phyloP scores from a whole-genome alignment of 2,888 invertebrate genomes.

The Amorpha juglandis region DNA sequence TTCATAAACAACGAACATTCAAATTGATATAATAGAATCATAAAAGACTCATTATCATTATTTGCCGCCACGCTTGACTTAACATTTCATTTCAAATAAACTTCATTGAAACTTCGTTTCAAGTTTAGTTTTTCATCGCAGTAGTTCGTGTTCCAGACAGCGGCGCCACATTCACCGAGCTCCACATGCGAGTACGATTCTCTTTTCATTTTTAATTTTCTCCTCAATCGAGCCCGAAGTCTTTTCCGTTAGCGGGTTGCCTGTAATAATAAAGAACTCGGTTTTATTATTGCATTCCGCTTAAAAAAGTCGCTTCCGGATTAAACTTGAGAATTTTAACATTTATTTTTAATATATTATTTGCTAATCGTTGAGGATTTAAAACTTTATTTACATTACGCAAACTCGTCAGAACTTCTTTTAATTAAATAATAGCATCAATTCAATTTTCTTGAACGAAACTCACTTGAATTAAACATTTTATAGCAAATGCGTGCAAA shows the following conservation, averaged over 20 bases:
- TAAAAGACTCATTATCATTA: too few species aligned
- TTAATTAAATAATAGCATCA: too few species aligned
- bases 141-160: conserved; percentile 3
- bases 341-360: not conserved
- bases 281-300: conserved; percentile 16
- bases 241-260: not conserved
- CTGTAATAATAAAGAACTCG: conserved; percentile 15
- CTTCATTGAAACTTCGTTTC: not conserved
- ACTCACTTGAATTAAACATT: too few species aligned
- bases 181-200: conserved; percentile 13
- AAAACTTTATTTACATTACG: not conserved
- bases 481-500: too few species aligned
- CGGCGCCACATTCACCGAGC: not conserved
- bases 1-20: too few species aligned
- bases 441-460: too few species aligned
- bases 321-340: not conserved
- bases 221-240: conserved; percentile 3
- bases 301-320: conserved; percentile 4
- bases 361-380: not conserved
- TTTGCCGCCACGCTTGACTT: too few species aligned
- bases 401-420: not conserved
- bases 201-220: conserved; percentile 13
- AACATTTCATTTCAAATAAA: too few species aligned
- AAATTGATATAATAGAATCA: too few species aligned
- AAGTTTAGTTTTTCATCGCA: not conserved